Conservation (phyloP, 2,888 invertebrate species). For the Xanthostigma xanthostigma region DNA sequence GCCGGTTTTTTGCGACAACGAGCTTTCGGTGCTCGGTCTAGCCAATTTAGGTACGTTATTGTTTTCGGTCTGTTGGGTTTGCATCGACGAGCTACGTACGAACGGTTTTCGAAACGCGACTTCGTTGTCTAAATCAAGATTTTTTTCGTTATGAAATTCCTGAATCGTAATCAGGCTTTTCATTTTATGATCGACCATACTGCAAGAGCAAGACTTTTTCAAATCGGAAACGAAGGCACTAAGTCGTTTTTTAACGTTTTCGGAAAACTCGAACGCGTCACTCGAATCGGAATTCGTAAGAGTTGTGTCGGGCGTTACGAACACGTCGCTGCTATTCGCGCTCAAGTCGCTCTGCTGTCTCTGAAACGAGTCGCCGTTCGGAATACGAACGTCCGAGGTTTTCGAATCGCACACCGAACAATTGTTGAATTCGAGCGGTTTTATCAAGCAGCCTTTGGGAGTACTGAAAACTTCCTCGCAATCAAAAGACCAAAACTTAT, state of each 20-base stretch:
- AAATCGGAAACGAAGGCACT: not conserved
- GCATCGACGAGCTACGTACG: not conserved
- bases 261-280: not conserved
- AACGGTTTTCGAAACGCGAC: not conserved
- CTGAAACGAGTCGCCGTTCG: constrained; percentile 8
- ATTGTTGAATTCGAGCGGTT: constrained; percentile 5
- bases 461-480: constrained; percentile 17
- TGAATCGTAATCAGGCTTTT: not conserved
- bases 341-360: constrained; percentile 20
- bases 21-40: too few relatives aligned
- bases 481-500: constrained; percentile 21
- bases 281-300: constrained; percentile 7
- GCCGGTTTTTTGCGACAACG: too few relatives aligned
- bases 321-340: constrained; percentile 22
- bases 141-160: not conserved
- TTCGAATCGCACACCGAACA: not conserved
- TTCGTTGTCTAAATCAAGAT: not conserved
- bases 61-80: not conserved
- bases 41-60: not conserved
- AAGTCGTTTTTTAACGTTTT: too few relatives aligned
- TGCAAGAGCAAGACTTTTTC: not conserved
- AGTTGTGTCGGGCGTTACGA: constrained; percentile 22
- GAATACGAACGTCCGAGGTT: not conserved
- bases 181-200: not conserved
- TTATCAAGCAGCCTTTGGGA: constrained; percentile 12